A percentile compares a stretch with the other conserved stretches of the same genome.
Conservation (phyloP, 2,797 vertebrate genomes). For the Anguilla pacifica region DNA sequence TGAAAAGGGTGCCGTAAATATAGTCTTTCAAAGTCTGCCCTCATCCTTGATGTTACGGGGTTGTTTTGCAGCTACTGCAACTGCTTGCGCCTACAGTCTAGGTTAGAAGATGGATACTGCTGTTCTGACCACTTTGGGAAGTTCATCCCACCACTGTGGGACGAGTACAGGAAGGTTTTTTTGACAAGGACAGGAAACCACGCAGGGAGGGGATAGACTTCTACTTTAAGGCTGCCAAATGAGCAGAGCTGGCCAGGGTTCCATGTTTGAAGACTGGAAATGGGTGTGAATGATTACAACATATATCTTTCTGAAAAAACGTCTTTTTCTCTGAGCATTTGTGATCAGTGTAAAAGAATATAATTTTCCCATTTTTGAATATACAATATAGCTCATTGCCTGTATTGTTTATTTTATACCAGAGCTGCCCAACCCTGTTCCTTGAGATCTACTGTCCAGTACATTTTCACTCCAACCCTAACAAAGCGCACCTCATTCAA, state of each 20-base stretch:
- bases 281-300: too few relatives aligned
- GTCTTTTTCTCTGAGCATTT: too few relatives aligned
- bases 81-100: neutral
- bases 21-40: too few relatives aligned
- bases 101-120: neutral
- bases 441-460: too few relatives aligned
- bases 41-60: neutral
- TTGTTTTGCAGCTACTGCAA: neutral
- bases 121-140: neutral
- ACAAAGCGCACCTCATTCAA: too few relatives aligned
- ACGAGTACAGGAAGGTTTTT: neutral
- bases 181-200: neutral
- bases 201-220: neutral
- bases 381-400: neutral
- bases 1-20: too few relatives aligned
- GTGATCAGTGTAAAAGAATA: too few relatives aligned
- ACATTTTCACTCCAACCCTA: too few relatives aligned
- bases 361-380: too few relatives aligned
- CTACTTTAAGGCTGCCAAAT: neutral
- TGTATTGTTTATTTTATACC: neutral
- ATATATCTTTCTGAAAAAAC: too few relatives aligned
- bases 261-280: too few relatives aligned
- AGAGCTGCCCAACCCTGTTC: too few relatives aligned
- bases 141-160: neutral
- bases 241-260: neutral